These are phyloP conservation scores for Pica pica DNA, from an alignment of 2,113 vertebrate genomes.

Conservation along the genomic window DNA sequence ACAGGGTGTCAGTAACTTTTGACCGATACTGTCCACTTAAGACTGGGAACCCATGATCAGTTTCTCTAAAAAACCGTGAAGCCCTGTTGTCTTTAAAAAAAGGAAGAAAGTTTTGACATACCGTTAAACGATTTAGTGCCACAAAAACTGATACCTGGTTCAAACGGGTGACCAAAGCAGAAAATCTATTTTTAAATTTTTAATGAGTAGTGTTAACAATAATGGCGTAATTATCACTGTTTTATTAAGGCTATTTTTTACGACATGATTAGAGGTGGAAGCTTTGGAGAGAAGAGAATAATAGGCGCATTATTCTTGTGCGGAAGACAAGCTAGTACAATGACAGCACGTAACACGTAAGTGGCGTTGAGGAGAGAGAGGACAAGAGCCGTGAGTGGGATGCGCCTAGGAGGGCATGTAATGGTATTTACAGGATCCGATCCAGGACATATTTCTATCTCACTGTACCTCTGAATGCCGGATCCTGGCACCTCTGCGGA, in stretches of 20 bases:
- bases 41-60: background rate
- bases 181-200: slow-evolving; percentile 29
- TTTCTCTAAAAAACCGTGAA: background rate
- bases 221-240: slow-evolving; percentile 57
- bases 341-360: background rate
- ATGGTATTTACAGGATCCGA: background rate
- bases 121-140: fast-evolving
- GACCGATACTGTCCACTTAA: background rate
- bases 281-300: slow-evolving; percentile 39
- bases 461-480: background rate
- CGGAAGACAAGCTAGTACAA: background rate
- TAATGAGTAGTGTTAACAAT: slow-evolving; percentile 57
- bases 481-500: background rate
- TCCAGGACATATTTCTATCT: background rate
- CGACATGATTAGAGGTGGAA: slow-evolving; percentile 38
- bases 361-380: background rate
- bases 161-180: background rate
- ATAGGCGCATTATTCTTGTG: slow-evolving; percentile 1
- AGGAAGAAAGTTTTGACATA: background rate
- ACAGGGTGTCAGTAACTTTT: background rate
- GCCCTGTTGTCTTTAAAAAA: background rate
- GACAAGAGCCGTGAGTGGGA: background rate
- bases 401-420: background rate
- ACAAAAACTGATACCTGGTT: background rate
- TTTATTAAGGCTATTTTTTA: slow-evolving; percentile 66